Evolutionary conservation across 1,140 invertebrate genomes (phyloP).

Genomic region (Thalassaphorura encarpata): DNA sequence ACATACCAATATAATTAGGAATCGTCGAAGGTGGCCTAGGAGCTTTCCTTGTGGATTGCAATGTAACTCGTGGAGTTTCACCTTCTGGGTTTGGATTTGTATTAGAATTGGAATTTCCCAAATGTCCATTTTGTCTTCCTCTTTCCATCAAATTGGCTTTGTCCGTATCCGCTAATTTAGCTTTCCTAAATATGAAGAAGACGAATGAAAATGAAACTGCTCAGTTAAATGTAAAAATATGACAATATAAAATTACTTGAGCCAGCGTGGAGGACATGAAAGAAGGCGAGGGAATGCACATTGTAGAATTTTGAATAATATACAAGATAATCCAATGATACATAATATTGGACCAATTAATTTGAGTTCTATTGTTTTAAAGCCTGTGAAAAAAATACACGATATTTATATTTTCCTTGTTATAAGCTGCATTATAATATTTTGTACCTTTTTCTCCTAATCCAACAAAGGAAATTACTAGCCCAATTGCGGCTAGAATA

Average conservation of each 20-base stretch:
- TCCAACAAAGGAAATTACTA: conserved; percentile 28
- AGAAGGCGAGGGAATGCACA: conserved; percentile 26
- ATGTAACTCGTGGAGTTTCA: background rate
- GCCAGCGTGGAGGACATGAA: conserved; percentile 3
- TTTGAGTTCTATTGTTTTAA: conserved; percentile 27
- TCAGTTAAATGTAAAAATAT: no score
- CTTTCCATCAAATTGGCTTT: no score
- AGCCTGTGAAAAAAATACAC: conserved; percentile 16
- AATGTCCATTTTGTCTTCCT: no score
- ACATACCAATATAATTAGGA: background rate
- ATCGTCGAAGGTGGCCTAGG: background rate
- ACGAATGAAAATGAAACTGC: no score
- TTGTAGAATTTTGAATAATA: conserved; percentile 28
- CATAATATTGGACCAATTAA: conserved; percentile 25
- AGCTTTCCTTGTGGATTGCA: background rate
- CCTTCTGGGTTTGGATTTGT: no score
- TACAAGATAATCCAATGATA: conserved; percentile 19
- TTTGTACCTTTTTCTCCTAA: conserved; percentile 29
- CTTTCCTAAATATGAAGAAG: no score
- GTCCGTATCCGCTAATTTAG: background rate
- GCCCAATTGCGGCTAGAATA: conserved; percentile 22
- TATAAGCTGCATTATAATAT: background rate
- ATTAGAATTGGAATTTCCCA: no score
- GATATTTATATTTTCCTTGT: background rate
- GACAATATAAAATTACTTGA: conserved; percentile 29